Evolutionary conservation across 2,797 vertebrate genomes (phyloP).

Genomic region (Gambusia yucatana): DNA sequence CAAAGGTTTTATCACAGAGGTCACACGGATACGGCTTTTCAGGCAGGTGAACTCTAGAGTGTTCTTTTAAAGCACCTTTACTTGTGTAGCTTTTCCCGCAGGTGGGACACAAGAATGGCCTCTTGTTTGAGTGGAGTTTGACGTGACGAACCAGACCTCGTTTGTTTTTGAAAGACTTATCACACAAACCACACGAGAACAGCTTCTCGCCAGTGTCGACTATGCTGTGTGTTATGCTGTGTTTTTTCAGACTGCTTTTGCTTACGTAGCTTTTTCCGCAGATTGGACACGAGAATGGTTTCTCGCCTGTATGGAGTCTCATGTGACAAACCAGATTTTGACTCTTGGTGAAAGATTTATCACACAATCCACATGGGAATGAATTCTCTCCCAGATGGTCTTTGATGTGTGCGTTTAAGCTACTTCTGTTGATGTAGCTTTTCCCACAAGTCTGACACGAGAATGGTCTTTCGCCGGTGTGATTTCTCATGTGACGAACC

Average conservation of each 20-base stretch:
- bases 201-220: not conserved
- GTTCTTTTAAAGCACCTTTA: not conserved
- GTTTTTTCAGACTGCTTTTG: not conserved
- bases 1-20: too few species aligned
- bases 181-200: not conserved
- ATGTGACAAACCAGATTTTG: not conserved
- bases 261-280: not conserved
- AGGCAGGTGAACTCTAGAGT: not conserved
- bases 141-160: not conserved
- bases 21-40: not conserved
- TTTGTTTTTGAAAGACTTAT: not conserved
- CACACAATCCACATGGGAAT: not conserved
- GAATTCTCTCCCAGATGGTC: not conserved
- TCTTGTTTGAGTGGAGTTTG: not conserved
- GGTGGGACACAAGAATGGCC: not conserved
- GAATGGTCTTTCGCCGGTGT: not conserved
- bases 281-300: not conserved
- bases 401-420: not conserved
- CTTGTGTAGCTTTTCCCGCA: not conserved
- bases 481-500: conserved; percentile 3
- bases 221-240: not conserved
- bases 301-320: not conserved
- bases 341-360: not conserved
- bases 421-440: not conserved
- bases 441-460: not conserved